Percentiles rank a stretch among this genome's conserved stretches.
Evolutionary conservation across 1,140 invertebrate species (phyloP).

Genomic region (Drosophila persimilis): DNA sequence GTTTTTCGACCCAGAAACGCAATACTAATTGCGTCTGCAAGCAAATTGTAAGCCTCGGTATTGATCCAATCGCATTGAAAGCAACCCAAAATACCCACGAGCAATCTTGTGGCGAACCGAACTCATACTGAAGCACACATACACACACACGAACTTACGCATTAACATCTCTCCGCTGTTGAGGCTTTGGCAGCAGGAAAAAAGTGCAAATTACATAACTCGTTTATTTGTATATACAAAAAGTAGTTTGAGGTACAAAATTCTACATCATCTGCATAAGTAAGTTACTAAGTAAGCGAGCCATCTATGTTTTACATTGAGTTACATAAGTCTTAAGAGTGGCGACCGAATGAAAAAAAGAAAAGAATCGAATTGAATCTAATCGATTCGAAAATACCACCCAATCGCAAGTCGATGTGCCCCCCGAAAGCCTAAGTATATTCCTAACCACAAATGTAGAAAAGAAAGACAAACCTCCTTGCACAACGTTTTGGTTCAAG

Average conservation of each 20-base stretch:
- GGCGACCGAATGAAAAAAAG: conserved; percentile 10
- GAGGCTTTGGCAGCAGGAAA: conserved; percentile 60
- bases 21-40: conserved; percentile 34
- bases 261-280: conserved; percentile 53
- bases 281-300: conserved; percentile 53
- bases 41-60: conserved; percentile 62
- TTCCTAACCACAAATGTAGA: conserved; percentile 63
- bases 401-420: conserved; percentile 24
- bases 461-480: conserved; percentile 60
- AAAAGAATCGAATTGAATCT: conserved; percentile 20
- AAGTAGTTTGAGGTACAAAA: conserved; percentile 33
- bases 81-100: conserved; percentile 39
- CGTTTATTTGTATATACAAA: conserved; percentile 21
- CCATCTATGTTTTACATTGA: conserved; percentile 39
- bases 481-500: conserved; percentile 72
- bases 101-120: conserved; percentile 8
- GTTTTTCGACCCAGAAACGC: conserved; percentile 50
- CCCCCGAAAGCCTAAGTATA: conserved; percentile 17
- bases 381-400: conserved; percentile 1
- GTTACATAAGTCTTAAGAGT: conserved; percentile 57
- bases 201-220: conserved; percentile 71
- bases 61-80: conserved; percentile 45
- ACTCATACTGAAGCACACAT: conserved; percentile 4
- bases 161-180: conserved; percentile 53
- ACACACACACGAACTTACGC: conserved; percentile 30